Percentiles rank a stretch among this genome's conserved stretches.
Conservation (phyloP, 1,140 invertebrate species). For the Choristoneura fumiferana region DNA sequence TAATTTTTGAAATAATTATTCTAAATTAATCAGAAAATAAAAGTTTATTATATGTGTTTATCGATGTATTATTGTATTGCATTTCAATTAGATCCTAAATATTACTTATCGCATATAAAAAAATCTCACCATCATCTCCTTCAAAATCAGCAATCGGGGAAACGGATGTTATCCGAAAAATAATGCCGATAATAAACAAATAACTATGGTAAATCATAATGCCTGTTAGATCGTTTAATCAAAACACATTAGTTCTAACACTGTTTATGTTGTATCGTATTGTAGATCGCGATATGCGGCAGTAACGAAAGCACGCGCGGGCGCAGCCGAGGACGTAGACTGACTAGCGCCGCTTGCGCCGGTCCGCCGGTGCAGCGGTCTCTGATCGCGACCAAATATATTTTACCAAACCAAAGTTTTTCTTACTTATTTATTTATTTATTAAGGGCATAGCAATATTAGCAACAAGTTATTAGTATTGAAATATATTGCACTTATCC, state of each 20-base stretch:
- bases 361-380: background rate
- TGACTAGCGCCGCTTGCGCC: slow-evolving; percentile 35
- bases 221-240: background rate
- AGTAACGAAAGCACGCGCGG: slow-evolving; percentile 23
- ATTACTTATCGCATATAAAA: too few species aligned
- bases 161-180: slow-evolving; percentile 57
- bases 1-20: too few species aligned
- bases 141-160: slow-evolving; percentile 61
- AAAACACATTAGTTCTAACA: background rate
- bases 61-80: too few species aligned
- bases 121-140: slow-evolving; percentile 60
- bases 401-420: too few species aligned
- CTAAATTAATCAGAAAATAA: too few species aligned
- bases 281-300: slow-evolving; percentile 15
- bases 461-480: too few species aligned
- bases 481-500: too few species aligned
- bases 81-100: too few species aligned
- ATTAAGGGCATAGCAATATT: too few species aligned
- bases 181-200: slow-evolving; percentile 54
- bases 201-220: slow-evolving; percentile 39
- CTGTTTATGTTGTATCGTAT: background rate
- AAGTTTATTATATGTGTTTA: too few species aligned
- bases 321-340: slow-evolving; percentile 39
- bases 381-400: too few species aligned
- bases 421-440: too few species aligned